Evolutionary conservation across 2,113 vertebrate genomes (phyloP).

Genomic region (Peucedramus taeniatus): DNA sequence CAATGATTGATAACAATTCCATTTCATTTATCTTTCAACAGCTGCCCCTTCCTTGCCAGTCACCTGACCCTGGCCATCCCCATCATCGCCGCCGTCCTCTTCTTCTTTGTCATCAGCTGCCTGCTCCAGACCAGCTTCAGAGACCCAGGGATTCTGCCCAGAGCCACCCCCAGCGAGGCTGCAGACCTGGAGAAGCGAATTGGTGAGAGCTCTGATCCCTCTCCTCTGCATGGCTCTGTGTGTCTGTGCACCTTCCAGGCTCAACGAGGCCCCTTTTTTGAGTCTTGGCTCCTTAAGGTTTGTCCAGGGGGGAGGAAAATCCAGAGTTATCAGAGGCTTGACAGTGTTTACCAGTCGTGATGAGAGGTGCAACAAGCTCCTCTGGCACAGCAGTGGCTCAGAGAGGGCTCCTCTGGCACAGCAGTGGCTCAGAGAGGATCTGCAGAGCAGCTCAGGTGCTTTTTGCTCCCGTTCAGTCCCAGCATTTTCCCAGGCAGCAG

Average conservation of each 20-base stretch:
- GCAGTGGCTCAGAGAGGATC: not conserved
- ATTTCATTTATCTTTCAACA: slow-evolving; percentile 40
- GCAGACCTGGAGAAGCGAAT: slow-evolving; percentile 91
- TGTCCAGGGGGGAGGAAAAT: not conserved
- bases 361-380: not conserved
- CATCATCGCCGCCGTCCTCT: slow-evolving; percentile 85
- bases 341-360: accelerated
- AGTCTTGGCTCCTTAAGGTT: not conserved
- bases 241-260: not conserved
- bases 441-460: not conserved
- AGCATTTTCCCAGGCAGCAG: not conserved
- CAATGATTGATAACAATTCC: not conserved
- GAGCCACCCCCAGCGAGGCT: slow-evolving; percentile 90
- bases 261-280: not conserved
- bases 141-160: slow-evolving; percentile 92
- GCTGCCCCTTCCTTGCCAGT: slow-evolving; percentile 89
- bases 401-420: not conserved
- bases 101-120: slow-evolving; percentile 88
- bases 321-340: not conserved
- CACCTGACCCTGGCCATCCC: slow-evolving; percentile 90
- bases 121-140: slow-evolving; percentile 93
- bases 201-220: slow-evolving; percentile 72
- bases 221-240: not conserved
- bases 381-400: not conserved
- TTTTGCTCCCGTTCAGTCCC: not conserved